These are phyloP conservation scores for Enteromius treurensis DNA, from an alignment of 2,797 vertebrate species.

Conservation along the genomic window DNA sequence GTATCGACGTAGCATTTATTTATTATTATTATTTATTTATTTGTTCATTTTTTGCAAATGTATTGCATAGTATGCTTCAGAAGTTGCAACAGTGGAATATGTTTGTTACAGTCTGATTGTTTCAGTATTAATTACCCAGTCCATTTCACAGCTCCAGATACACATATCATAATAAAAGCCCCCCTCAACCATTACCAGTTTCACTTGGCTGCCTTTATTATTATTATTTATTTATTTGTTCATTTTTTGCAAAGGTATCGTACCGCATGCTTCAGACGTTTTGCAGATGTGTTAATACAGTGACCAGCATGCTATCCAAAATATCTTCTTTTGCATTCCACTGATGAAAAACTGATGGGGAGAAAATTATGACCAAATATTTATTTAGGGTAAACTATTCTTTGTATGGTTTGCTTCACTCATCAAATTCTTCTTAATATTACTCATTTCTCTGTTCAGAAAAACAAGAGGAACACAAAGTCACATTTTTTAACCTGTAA, in stretches of 20 bases:
- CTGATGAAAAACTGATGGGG: neutral
- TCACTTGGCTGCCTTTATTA: constrained; percentile 42
- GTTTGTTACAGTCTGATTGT: constrained; percentile 16
- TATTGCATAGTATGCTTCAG: neutral
- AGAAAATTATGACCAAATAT: neutral
- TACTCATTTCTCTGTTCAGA: neutral
- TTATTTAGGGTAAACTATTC: neutral
- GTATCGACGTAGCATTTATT: neutral
- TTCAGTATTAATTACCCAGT: constrained; percentile 39
- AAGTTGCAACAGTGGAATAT: constrained; percentile 14
- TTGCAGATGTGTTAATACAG: neutral
- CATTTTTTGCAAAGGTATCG: neutral
- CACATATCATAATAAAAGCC: constrained; percentile 43
- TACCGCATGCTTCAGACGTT: neutral
- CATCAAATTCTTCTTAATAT: neutral
- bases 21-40: neutral
- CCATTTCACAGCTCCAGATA: constrained; percentile 35
- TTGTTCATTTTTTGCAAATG: neutral
- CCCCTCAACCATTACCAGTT: constrained; percentile 40
- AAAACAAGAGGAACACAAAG: neutral
- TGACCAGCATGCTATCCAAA: neutral
- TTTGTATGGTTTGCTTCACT: neutral
- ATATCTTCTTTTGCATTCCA: neutral
- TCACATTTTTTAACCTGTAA: neutral
- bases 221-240: too few species aligned